A percentile compares a stretch with the other conserved stretches of the same genome.
phyloP scores from a whole-genome alignment of 2,113 vertebrate genomes.

The Cyprinodon tularosa region DNA sequence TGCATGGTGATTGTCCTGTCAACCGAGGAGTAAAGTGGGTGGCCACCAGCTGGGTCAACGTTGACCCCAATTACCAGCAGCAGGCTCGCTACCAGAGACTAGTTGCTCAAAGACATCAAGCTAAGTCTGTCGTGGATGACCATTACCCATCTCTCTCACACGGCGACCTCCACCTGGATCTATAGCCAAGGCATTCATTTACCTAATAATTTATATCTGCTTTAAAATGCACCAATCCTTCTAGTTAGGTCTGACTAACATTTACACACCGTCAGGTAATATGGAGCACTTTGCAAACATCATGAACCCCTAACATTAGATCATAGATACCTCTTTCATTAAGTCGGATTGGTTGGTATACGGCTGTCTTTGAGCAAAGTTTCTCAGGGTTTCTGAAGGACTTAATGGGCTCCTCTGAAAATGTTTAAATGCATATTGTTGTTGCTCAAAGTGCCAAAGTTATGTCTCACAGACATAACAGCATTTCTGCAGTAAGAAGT shows the following conservation, averaged over 20 bases:
- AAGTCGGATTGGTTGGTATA: not conserved
- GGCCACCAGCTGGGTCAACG: slow-evolving; percentile 95
- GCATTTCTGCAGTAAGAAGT: not conserved
- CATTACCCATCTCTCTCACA: slow-evolving; percentile 65
- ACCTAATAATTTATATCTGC: not conserved
- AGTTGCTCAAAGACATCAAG: slow-evolving; percentile 80
- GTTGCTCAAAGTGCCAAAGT: no score
- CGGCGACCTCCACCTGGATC: slow-evolving; percentile 75
- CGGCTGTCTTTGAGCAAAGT: not conserved
- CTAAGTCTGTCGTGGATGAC: slow-evolving; percentile 65
- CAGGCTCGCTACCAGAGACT: slow-evolving; percentile 92
- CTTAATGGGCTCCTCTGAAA: no score
- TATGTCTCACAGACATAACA: not conserved
- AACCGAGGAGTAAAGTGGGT: slow-evolving; percentile 92
- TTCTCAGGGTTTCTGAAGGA: not conserved
- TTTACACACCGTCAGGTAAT: slow-evolving; percentile 2
- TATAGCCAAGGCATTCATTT: slow-evolving; percentile 53
- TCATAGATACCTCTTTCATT: not conserved
- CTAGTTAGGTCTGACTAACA: not conserved
- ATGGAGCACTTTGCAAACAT: not conserved
- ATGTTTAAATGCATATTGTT: no score
- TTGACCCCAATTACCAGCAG: slow-evolving; percentile 88
- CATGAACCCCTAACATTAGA: not conserved
- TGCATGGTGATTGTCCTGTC: slow-evolving; percentile 93
- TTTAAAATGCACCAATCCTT: slow-evolving; percentile 12